Conservation (phyloP, 64 coral and sea anemone genomes). For the Montipora capricornis region DNA sequence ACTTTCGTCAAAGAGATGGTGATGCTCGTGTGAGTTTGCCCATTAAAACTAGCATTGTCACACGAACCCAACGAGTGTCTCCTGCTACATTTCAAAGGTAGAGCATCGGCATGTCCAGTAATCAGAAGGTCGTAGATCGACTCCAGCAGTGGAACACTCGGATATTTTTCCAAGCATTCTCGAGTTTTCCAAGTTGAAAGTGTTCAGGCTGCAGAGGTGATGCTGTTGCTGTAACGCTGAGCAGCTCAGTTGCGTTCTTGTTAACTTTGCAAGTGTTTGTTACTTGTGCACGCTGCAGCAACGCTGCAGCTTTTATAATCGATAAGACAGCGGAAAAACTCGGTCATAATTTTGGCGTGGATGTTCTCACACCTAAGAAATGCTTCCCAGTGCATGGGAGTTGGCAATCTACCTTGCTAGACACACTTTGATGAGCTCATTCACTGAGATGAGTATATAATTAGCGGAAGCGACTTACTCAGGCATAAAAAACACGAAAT, state of each 20-base stretch:
- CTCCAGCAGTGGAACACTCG: too few relatives aligned
- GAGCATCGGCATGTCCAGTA: too few relatives aligned
- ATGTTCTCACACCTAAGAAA: constrained; percentile 4
- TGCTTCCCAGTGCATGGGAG: neutral
- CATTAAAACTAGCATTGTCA: too few relatives aligned
- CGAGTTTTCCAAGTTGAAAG: neutral
- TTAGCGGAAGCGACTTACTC: neutral
- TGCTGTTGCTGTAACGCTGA: neutral
- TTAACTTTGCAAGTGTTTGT: neutral
- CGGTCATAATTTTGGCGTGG: neutral
- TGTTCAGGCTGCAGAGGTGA: neutral
- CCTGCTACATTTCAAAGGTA: too few relatives aligned
- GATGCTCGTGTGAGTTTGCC: too few relatives aligned
- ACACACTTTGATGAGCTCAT: too few relatives aligned
- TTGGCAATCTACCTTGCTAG: neutral
- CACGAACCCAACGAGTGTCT: too few relatives aligned
- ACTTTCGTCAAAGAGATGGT: too few relatives aligned
- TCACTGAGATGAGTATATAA: too few relatives aligned
- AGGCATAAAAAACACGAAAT: neutral
- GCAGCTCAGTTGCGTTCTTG: neutral
- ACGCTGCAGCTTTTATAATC: neutral
- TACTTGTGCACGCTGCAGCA: neutral
- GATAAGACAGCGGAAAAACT: neutral
- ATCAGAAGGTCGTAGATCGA: too few relatives aligned
- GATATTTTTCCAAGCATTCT: too few relatives aligned